phyloP scores from a whole-genome alignment of 2,888 invertebrate genomes.

The Epistrophe eligans region DNA sequence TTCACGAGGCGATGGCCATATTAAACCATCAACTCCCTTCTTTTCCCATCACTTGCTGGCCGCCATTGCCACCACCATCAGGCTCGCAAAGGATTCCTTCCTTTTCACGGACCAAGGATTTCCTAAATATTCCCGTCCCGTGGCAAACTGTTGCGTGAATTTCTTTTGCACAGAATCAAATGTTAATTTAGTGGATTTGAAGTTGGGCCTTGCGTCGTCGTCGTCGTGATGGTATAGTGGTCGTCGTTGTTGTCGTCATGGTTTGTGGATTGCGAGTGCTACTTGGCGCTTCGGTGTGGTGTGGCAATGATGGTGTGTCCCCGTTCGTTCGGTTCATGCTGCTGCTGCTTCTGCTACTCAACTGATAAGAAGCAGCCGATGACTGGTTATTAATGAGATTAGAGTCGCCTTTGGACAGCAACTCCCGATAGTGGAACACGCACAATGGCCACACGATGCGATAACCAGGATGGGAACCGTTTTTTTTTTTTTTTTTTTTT shows the following conservation, averaged over 20 bases:
- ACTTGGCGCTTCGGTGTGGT: conserved; percentile 68
- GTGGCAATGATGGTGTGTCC: conserved; percentile 62
- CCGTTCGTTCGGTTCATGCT: conserved; percentile 52
- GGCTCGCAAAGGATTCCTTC: conserved; percentile 58
- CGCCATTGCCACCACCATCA: background rate
- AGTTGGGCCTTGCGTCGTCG: conserved; percentile 64
- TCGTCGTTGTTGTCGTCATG: conserved; percentile 58
- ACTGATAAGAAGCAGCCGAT: conserved; percentile 76
- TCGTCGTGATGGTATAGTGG: background rate
- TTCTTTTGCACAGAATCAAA: conserved; percentile 65
- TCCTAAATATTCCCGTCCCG: conserved; percentile 65
- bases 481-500: too few relatives aligned
- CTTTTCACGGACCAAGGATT: conserved; percentile 66
- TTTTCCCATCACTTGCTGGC: conserved; percentile 17
- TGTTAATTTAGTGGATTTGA: conserved; percentile 72
- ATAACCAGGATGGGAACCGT: conserved; percentile 71
- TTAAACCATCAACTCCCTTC: conserved; percentile 69
- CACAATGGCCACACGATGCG: conserved; percentile 75
- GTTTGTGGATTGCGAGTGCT: conserved; percentile 67
- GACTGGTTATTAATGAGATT: conserved; percentile 76
- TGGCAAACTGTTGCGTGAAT: conserved; percentile 76
- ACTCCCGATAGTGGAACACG: conserved; percentile 75
- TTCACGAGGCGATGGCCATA: conserved; percentile 70
- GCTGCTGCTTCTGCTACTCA: conserved; percentile 65
- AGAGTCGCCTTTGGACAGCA: conserved; percentile 75